Evolutionary conservation across 1,140 invertebrate genomes (phyloP).

Genomic region (Pogonomyrmex californicus): DNA sequence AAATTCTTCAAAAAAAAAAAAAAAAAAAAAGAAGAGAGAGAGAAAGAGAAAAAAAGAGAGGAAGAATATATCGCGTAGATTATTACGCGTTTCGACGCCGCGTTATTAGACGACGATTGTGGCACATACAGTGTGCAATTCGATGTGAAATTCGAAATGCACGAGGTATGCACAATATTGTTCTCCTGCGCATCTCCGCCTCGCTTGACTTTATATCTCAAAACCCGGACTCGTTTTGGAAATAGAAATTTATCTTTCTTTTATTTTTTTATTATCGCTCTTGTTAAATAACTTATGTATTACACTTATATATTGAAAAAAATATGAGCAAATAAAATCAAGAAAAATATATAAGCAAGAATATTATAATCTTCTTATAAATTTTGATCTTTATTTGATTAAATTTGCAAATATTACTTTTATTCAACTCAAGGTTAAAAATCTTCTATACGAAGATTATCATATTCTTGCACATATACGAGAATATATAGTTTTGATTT

Average conservation of each 20-base stretch:
- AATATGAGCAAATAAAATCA: too few species aligned
- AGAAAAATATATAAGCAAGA: too few species aligned
- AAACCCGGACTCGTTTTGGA: background rate
- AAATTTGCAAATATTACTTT: too few species aligned
- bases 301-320: too few species aligned
- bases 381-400: too few species aligned
- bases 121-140: background rate
- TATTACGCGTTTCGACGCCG: slow-evolving; percentile 5
- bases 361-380: too few species aligned
- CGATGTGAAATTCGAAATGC: background rate
- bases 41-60: background rate
- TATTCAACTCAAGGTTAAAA: too few species aligned
- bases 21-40: background rate
- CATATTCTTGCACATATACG: too few species aligned
- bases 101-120: background rate
- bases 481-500: too few species aligned
- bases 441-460: too few species aligned
- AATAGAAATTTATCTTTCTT: background rate
- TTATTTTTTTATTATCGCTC: too few species aligned
- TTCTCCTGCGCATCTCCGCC: background rate
- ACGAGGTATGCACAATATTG: background rate
- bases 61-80: background rate
- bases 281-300: background rate
- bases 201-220: background rate
- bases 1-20: slow-evolving; percentile 24